Percentiles rank a stretch among this genome's conserved stretches.
phyloP scores from a whole-genome alignment of 2,888 invertebrate genomes.

The Platerodrilus igneus region DNA sequence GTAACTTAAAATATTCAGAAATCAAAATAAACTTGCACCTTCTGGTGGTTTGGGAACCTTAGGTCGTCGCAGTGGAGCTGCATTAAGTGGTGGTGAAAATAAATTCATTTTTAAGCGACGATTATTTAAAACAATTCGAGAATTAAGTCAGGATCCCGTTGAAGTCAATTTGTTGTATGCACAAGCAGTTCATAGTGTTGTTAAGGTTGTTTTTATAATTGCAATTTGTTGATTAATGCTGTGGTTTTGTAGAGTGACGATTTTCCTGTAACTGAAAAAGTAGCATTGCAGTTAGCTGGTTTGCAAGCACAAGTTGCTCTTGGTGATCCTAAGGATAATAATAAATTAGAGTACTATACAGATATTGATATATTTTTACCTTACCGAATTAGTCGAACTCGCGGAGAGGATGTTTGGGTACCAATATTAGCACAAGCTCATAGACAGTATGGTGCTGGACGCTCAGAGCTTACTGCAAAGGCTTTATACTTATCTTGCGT shows the following conservation, averaged over 20 bases:
- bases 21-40: slow-evolving; percentile 43
- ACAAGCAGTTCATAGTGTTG: slow-evolving; percentile 92
- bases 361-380: slow-evolving; percentile 89
- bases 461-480: slow-evolving; percentile 86
- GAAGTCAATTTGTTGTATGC: slow-evolving; percentile 92
- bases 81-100: slow-evolving; percentile 81
- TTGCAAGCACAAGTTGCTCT: slow-evolving; percentile 92
- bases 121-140: slow-evolving; percentile 80
- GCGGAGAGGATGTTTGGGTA: slow-evolving; percentile 81
- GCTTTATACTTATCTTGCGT: slow-evolving; percentile 91
- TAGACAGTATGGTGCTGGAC: slow-evolving; percentile 86
- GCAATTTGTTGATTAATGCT: slow-evolving; percentile 3
- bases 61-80: slow-evolving; percentile 56
- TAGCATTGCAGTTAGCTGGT: slow-evolving; percentile 89
- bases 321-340: slow-evolving; percentile 75
- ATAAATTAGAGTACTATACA: slow-evolving; percentile 79
- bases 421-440: slow-evolving; percentile 85
- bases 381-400: slow-evolving; percentile 70
- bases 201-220: slow-evolving; percentile 62
- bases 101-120: slow-evolving; percentile 88
- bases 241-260: slow-evolving; percentile 72
- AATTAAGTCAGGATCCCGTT: slow-evolving; percentile 90
- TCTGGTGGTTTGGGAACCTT: slow-evolving; percentile 48
- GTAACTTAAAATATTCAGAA: slow-evolving; percentile 36
- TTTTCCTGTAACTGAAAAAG: slow-evolving; percentile 91